These are phyloP conservation scores for Thelaira solivaga DNA, from an alignment of 2,888 invertebrate species.

Conservation along the genomic window DNA sequence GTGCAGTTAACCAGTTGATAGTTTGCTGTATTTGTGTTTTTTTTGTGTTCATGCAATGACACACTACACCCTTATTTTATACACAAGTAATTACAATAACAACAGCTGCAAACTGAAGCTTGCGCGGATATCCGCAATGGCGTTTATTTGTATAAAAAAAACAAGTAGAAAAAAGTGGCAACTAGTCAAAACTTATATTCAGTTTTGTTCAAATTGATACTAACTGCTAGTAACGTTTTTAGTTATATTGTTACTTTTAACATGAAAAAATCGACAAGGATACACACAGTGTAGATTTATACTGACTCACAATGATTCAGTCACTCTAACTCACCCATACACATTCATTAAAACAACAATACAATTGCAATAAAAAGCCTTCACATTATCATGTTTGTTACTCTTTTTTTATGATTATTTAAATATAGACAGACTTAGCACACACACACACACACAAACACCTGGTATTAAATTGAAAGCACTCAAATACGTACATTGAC, in stretches of 20 bases:
- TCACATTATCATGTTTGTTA: conserved; percentile 22
- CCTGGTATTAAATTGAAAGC: no score
- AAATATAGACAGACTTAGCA: background rate
- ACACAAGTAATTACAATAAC: no score
- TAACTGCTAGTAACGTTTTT: background rate
- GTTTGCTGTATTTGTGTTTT: background rate
- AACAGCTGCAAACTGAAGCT: conserved; percentile 30
- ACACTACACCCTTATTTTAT: background rate
- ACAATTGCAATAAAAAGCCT: conserved; percentile 30
- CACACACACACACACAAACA: no score
- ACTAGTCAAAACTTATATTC: conserved; percentile 56
- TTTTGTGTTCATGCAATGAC: background rate
- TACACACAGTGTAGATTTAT: background rate
- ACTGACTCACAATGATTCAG: background rate
- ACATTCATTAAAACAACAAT: conserved; percentile 13
- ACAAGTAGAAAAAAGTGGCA: conserved; percentile 64
- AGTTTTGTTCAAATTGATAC: conserved; percentile 31
- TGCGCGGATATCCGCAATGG: conserved; percentile 60
- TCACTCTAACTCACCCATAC: background rate
- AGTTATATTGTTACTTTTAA: conserved; percentile 14
- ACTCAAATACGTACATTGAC: no score
- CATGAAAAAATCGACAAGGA: background rate
- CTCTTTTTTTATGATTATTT: background rate
- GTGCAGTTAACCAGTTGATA: background rate
- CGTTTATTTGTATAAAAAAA: conserved; percentile 66